These are phyloP conservation scores for Setophaga coronata DNA, from an alignment of 2,113 vertebrate genomes.

Conservation along the genomic window DNA sequence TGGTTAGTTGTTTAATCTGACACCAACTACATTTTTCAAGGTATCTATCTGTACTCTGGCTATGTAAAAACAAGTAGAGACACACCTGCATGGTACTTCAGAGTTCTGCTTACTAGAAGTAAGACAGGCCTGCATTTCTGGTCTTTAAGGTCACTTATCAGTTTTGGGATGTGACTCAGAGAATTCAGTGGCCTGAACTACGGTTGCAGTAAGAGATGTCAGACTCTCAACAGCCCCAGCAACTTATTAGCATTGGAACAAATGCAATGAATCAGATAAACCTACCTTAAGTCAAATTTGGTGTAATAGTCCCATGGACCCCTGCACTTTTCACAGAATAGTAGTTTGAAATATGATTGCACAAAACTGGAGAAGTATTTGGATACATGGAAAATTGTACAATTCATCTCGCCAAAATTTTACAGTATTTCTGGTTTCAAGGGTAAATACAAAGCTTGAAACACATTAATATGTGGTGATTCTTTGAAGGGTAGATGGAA, in stretches of 20 bases:
- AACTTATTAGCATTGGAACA: not conserved
- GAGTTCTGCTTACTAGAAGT: not conserved
- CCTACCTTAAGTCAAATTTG: not conserved
- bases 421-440: not conserved
- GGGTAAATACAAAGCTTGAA: not conserved
- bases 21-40: not conserved
- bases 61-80: not conserved
- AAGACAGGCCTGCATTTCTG: not conserved
- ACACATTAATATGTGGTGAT: rapidly evolving
- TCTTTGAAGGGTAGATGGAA: not conserved
- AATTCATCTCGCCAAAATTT: not conserved
- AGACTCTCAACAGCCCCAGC: not conserved
- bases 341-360: not conserved
- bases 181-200: not conserved
- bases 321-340: not conserved
- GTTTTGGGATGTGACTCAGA: not conserved
- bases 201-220: not conserved
- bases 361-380: not conserved
- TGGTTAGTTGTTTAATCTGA: not conserved
- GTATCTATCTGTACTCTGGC: not conserved
- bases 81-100: not conserved
- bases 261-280: not conserved
- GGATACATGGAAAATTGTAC: not conserved
- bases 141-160: rapidly evolving
- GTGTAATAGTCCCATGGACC: not conserved